Base-by-base conservation (phyloP, 2,113 vertebrate genomes). In the Takifugu flavidus region DNA sequence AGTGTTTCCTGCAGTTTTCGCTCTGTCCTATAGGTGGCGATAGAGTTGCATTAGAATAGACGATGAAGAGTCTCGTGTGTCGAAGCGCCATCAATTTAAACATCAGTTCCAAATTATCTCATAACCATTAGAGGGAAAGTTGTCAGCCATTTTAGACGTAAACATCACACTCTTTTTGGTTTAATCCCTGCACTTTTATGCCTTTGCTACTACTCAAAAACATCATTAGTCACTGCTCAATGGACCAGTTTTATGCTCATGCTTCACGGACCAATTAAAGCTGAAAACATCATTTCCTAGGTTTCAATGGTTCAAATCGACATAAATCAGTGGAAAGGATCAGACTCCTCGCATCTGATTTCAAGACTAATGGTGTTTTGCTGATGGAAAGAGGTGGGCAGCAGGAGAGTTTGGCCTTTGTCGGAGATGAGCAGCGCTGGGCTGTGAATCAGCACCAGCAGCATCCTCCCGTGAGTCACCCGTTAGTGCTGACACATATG, bases 371-470 rank as follows among this genome's bases (percentile, higher is more conserved):
- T 59, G 60, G 75, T 77, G 60, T 81, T 65, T 67, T 66, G 58
- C 66, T 82, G 70, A 71, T 43, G 53, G 56, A 61, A 59, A 75
- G 58, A 57, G 64, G 58, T 61, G 71, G 67, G 65, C 62, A 69
- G 73, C 65, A 79, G 79, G 61, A 70, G 59, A 70, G 70, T 63
- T 63, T 70, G 80, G 74, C 78, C 76, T 83, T 78, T 84, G 60
- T n/a, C 62, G 74, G 76, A 81, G 83, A 86, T 87, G 84, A 88
- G 76, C 27, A 43, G 62, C 57, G 59, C 53, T 73, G 72, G 78
- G 79, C 80, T 82, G 73, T 84, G 74, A 85, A 83, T 85, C 77
- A 83, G 78, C 81, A 83, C 69, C 81, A 80, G 74, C 72, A 76
- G 79, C 65, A 20, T 75, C 74, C 68, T 72, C 72, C 66, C 64